These are phyloP conservation scores for Ambastaia sidthimunki DNA, from an alignment of 2,797 vertebrate species.

Conservation along the genomic window DNA sequence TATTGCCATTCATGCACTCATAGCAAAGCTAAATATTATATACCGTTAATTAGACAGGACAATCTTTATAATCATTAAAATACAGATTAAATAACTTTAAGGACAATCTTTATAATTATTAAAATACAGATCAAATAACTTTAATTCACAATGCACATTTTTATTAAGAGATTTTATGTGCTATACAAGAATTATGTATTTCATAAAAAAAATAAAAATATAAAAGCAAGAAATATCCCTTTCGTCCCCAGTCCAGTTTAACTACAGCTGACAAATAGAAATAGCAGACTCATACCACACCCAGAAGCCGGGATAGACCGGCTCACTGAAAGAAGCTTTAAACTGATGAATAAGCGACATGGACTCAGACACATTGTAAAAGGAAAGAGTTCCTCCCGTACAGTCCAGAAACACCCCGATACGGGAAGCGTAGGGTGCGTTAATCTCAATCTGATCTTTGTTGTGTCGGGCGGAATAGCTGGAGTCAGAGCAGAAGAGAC, in stretches of 20 bases:
- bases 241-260: background rate
- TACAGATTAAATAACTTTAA: background rate
- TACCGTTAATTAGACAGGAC: background rate
- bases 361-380: constrained; percentile 77
- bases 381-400: constrained; percentile 75
- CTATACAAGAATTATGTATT: background rate
- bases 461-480: constrained; percentile 83
- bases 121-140: background rate
- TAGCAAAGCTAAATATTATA: background rate
- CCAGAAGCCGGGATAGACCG: constrained; percentile 84
- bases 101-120: too few species aligned
- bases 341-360: constrained; percentile 85
- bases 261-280: constrained; percentile 70
- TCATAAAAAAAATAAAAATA: background rate
- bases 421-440: constrained; percentile 76
- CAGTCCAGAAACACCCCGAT: constrained; percentile 84
- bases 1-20: constrained; percentile 20
- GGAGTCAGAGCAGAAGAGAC: constrained; percentile 82
- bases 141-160: background rate
- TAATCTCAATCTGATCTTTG: constrained; percentile 80
- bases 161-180: background rate
- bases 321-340: constrained; percentile 77
- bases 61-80: constrained; percentile 4
- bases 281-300: constrained; percentile 83
- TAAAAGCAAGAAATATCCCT: background rate